Evolutionary conservation across 37 sponge, comb jelly and placozoan species (phyloP).

Genomic region (Petrosia ficiformis): DNA sequence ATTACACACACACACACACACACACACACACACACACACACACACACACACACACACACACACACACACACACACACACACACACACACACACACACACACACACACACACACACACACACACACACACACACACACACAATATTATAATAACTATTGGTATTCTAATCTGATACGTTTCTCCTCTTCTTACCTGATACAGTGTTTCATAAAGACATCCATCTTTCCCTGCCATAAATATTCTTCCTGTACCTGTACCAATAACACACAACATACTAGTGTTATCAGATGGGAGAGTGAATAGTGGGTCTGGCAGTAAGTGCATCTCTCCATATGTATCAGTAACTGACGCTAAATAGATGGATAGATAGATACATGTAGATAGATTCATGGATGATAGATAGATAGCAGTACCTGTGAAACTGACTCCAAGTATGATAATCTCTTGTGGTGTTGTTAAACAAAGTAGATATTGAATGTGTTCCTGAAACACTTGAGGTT

Average conservation of each 20-base stretch:
- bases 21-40: no score
- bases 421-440: conserved; percentile 91
- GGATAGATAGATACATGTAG: not conserved
- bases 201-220: conserved; percentile 90
- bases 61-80: no score
- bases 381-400: no score
- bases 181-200: conserved; percentile 86
- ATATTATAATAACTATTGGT: no score
- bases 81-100: no score
- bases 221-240: conserved; percentile 88
- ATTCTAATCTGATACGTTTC: no score
- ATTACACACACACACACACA: no score
- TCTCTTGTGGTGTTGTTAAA: conserved; percentile 87
- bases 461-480: conserved; percentile 89
- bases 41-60: no score
- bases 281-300: conserved; percentile 89
- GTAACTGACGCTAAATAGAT: conserved; percentile 6
- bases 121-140: no score
- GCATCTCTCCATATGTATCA: conserved; percentile 81
- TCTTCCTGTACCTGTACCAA: conserved; percentile 63
- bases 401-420: conserved; percentile 51
- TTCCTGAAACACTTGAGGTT: conserved; percentile 83
- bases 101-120: no score
- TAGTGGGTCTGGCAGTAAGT: conserved; percentile 93
- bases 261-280: conserved; percentile 60